These are phyloP conservation scores for Ctenopoma multispine DNA, from an alignment of 2,797 vertebrate genomes.

Conservation along the genomic window DNA sequence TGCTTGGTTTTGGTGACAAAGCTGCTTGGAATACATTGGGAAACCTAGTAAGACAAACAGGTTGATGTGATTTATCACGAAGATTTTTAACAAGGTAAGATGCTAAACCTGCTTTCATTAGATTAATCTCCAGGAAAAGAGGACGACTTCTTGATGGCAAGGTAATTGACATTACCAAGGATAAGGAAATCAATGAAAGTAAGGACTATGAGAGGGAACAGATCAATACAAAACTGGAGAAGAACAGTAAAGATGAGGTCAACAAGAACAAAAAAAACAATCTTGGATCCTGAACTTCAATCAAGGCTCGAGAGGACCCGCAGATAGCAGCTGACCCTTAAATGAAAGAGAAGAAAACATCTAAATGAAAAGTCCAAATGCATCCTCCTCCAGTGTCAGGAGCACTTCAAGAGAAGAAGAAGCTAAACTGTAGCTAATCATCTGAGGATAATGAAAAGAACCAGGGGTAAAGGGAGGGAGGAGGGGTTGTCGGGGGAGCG, in stretches of 20 bases:
- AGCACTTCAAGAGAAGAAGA: slow-evolving; percentile 1
- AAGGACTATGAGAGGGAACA: background rate
- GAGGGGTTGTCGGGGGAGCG: background rate
- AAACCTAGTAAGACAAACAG: slow-evolving; percentile 6
- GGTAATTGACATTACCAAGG: no score
- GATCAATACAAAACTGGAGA: accelerated
- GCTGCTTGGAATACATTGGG: background rate
- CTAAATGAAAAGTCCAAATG: background rate
- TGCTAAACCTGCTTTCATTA: background rate
- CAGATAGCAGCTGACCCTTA: background rate
- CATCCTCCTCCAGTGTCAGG: background rate
- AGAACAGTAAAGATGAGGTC: background rate
- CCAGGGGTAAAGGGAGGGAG: background rate
- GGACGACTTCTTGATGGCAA: background rate
- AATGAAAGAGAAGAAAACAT: background rate
- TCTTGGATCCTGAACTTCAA: background rate
- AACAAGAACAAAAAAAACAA: background rate
- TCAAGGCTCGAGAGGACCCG: background rate
- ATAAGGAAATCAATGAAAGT: background rate
- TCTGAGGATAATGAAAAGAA: slow-evolving; percentile 33
- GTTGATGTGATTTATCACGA: background rate
- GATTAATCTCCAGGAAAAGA: background rate
- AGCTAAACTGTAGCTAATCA: slow-evolving; percentile 19
- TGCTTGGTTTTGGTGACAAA: background rate
- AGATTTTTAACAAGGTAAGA: slow-evolving; percentile 2